These are phyloP conservation scores for Gnathonemus echidnorhynchus DNA, from an alignment of 2,113 vertebrate genomes.

Conservation along the genomic window DNA sequence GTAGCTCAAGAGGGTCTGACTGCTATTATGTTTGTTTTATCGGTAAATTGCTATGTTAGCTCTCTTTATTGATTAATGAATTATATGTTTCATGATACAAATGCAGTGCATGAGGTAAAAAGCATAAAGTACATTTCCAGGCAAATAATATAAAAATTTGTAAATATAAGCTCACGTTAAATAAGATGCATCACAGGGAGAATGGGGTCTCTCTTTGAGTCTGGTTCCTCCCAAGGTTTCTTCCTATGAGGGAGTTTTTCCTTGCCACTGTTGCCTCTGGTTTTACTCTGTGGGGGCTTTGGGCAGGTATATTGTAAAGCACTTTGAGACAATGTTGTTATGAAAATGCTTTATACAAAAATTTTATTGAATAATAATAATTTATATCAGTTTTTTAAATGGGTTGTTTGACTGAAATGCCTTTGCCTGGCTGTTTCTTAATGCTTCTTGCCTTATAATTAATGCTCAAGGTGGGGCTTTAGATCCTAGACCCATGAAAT, in stretches of 20 bases:
- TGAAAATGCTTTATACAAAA: not conserved
- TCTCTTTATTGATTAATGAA: not conserved
- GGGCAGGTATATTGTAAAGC: not conserved
- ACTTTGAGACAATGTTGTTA: not conserved
- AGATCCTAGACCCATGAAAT: not conserved
- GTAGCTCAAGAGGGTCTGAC: not conserved
- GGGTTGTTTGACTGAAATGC: not conserved
- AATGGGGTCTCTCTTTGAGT: not conserved
- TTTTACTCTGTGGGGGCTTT: not conserved
- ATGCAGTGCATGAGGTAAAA: not conserved
- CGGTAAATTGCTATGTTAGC: not conserved
- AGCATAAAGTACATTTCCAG: not conserved
- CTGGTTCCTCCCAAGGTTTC: not conserved
- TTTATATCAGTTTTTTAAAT: not conserved
- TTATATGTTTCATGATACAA: slow-evolving; percentile 24
- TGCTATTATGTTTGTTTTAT: not conserved
- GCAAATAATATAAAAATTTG: not conserved
- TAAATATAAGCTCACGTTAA: not conserved
- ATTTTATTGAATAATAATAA: not conserved
- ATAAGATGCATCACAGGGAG: not conserved
- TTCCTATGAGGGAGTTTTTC: not conserved
- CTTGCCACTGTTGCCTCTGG: not conserved
- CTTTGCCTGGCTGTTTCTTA: slow-evolving; percentile 5
- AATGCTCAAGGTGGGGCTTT: not conserved
- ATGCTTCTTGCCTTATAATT: not conserved